A percentile compares a stretch with the other conserved stretches of the same genome.
Evolutionary conservation across 2,797 vertebrate genomes (phyloP).

Genomic region (Melanotaenia nigrans): DNA sequence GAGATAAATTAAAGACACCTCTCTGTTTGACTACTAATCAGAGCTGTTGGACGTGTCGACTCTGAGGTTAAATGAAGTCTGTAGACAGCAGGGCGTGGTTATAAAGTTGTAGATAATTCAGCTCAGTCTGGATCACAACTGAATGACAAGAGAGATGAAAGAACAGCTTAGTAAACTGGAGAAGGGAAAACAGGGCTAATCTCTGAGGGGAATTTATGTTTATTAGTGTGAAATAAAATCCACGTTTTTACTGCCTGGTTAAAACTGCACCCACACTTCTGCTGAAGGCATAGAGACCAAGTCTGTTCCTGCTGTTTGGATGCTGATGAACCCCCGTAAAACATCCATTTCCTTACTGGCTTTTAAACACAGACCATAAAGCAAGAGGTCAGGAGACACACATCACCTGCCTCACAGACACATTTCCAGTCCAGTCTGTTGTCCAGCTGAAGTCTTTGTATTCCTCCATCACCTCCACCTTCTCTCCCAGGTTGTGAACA

Average conservation of each 20-base stretch:
- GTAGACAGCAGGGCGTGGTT: constrained; percentile 7
- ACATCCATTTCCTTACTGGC: constrained; percentile 34
- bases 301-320: not conserved
- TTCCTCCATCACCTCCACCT: too few species aligned
- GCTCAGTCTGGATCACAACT: not conserved
- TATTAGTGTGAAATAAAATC: not conserved
- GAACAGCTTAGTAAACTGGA: not conserved
- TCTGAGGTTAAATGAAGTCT: constrained; percentile 48
- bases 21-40: constrained; percentile 45
- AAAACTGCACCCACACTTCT: not conserved
- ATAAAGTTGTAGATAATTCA: constrained; percentile 9
- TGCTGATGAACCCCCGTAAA: too few species aligned
- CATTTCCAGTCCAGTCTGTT: too few species aligned
- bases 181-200: not conserved
- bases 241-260: not conserved
- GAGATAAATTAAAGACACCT: constrained; percentile 34
- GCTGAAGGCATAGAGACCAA: not conserved
- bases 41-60: constrained; percentile 18
- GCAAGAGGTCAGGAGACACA: constrained; percentile 34
- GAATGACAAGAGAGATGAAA: constrained; percentile 12
- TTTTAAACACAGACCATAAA: constrained; percentile 38
- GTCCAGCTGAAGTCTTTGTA: too few species aligned
- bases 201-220: not conserved
- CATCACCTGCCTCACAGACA: constrained; percentile 1
- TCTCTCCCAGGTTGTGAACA: too few species aligned